Evolutionary conservation across 1,140 invertebrate species (phyloP), one percentile per base, ranked within the genome.

Genomic region (Ctenoplectra terminalis): DNA sequence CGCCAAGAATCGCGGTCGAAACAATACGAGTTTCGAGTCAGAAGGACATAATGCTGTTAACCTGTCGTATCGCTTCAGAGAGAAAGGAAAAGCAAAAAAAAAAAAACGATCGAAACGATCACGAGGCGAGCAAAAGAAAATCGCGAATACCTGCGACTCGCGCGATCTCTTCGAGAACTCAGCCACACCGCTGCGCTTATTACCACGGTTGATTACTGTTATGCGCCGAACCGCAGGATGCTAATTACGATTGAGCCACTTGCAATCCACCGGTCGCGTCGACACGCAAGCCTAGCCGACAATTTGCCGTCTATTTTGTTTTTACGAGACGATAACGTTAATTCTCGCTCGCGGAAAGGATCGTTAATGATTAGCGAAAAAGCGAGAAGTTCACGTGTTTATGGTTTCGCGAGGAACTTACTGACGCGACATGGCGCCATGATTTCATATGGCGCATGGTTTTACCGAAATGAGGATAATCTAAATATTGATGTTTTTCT

Each of bases 81-180:
- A 43, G 60, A 86, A 67, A 85, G 70, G 77, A 69, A 75, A 43
- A 85, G 70, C 67, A 60, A 81, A 73, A 64, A 26, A 40, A 61
- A 54, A 71, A 54, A 66, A 48, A 56, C 60, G 37, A 9, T 31
- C 23, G 34, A 54, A 20, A 15, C 17, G 5, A 17, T 3, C 5
- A 11, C 11, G 58, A 17, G 26, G 13, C 2, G 11, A 40, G 54
- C 54, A 34, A 40, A 60, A 77, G 80, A 61, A 82, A 77, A 76
- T 82, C 80, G 43, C 34, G 31, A 29, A 40, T 67, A 26, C n/a
- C 61, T 2, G 50, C 8, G 23, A 29, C 37, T 26, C 37, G n/a
- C 37, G 60, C 56, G 60, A 64, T 64, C 37, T n/a, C 34, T 63
- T 67, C 29, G n/a, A 72, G 34, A 63, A 17, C 29, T 1, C 20